Evolutionary conservation across 2,113 vertebrate genomes (phyloP).

Genomic region (Cisticola juncidis): DNA sequence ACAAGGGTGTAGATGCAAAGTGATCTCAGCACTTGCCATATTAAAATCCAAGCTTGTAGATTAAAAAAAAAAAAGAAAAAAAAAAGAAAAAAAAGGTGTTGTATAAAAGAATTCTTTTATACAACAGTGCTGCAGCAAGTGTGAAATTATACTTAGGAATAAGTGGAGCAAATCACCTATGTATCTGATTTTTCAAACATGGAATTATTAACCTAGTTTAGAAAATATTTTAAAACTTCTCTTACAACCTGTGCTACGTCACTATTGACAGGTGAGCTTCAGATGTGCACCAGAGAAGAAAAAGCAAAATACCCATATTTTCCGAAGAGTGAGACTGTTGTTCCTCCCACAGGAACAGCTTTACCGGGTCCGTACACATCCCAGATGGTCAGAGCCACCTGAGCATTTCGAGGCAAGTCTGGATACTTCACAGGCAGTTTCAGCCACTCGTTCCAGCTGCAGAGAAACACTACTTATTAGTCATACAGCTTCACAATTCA

Average conservation of each 20-base stretch:
- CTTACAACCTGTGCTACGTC: not conserved
- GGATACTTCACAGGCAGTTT: conserved; percentile 95
- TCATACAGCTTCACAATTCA: not conserved
- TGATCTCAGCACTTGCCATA: not conserved
- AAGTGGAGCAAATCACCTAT: accelerated
- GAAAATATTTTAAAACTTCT: not conserved
- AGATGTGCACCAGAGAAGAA: not conserved
- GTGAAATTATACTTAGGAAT: not conserved
- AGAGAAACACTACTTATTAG: not conserved
- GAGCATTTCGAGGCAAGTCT: conserved; percentile 92
- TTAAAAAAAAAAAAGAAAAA: not conserved
- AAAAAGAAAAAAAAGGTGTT: not conserved
- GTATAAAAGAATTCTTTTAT: not conserved
- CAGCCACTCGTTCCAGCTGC: conserved; percentile 97
- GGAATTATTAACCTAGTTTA: not conserved
- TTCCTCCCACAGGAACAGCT: conserved; percentile 93
- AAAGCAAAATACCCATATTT: conserved; percentile 89
- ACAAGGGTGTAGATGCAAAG: not conserved
- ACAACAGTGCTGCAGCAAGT: accelerated
- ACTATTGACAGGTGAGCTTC: not conserved
- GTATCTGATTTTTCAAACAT: not conserved
- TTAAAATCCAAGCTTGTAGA: not conserved
- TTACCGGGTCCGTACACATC: conserved; percentile 95
- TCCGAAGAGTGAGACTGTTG: conserved; percentile 93
- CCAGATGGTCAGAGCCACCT: conserved; percentile 96